Evolutionary conservation across 1,140 invertebrate genomes (phyloP), one percentile per base, ranked within the genome.

Genomic region (Amphibalanus amphitrite): DNA sequence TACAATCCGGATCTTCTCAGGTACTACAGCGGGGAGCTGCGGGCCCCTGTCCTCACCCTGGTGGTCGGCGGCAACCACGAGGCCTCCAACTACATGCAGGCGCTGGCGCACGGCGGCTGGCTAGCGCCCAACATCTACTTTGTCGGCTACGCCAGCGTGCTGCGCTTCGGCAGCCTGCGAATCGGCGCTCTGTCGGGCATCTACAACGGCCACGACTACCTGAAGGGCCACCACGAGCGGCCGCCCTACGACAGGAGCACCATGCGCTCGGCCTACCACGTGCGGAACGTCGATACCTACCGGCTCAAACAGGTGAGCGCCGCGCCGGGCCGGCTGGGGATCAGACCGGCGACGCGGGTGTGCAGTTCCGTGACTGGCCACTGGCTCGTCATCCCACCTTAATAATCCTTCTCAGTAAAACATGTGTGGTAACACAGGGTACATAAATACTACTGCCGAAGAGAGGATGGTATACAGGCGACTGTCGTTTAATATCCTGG

Each of bases 1-100:
- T n/a, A n/a, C n/a, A n/a, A n/a, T n/a, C n/a, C n/a, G n/a, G n/a
- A n/a, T n/a, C n/a, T 38, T 15, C 70, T 69, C 73, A 96, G 93
- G 81, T 97, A 97, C 82, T 98, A 97, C 79, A 92, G 88, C 74
- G 95, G 95, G n/a, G 90, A 97, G 79, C 90, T 89, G 78, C 81
- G 83, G 72, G 95, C 95, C 4, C 95, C 96, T 17, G 81, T 96
- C 68, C 81, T 98, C 71, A 99, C 97, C 0, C 82, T 99, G 73
- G 97, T 99, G 78, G 93, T 99, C 79, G 97, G 96, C 69, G 97
- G 97, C 8, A 99, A 99, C 82, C 97, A 99, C 79, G 97, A 99
- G 85, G 95, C 96, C 23, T 96, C 94, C 0, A 97, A 96, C 82
- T 93, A 95, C 81, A 84, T 98, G 29, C 93, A 96, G 81, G 95